Conservation (phyloP, 2,113 vertebrate species). For the Danio rerio region GRCz12tu NC_133195.1:26542501-26543000, state of each 20-base stretch:
- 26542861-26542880: slow-evolving; percentile 81
- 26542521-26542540: neutral
- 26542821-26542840: slow-evolving; percentile 93
- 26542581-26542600: neutral
- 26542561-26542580: neutral
- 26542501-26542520: neutral
- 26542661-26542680: too few relatives aligned
- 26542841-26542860: slow-evolving; percentile 92
- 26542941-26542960: neutral
- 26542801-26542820: slow-evolving; percentile 91
- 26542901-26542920: slow-evolving; percentile 78
- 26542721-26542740: neutral
- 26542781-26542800: slow-evolving; percentile 85
- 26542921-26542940: neutral
- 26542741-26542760: slow-evolving; percentile 81
- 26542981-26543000: neutral
- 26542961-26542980: neutral
- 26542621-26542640: neutral
- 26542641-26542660: neutral
- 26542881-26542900: slow-evolving; percentile 87
- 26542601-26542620: neutral
- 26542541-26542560: neutral
- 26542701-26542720: neutral
- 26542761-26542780: slow-evolving; percentile 89
- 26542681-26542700: too few relatives aligned